Conservation (phyloP, 2,797 vertebrate species). For the Pterois miles region DNA sequence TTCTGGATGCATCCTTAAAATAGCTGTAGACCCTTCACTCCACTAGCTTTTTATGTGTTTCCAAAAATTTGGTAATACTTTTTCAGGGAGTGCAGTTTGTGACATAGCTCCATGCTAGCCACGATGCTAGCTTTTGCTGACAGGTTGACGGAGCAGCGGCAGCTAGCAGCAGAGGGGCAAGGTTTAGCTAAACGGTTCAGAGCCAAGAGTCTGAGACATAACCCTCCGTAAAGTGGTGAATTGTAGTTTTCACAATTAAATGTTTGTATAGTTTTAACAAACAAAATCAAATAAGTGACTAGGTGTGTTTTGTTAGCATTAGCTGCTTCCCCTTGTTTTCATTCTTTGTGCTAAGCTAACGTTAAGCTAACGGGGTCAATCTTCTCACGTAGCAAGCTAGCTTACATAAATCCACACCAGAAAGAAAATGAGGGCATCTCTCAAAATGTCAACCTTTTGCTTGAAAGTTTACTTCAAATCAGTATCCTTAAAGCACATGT, state of each 20-base stretch:
- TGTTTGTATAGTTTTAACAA: not conserved
- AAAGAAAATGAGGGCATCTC: not conserved
- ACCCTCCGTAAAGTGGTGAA: not conserved
- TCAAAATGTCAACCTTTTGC: not conserved
- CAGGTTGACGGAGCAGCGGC: no score
- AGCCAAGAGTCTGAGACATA: not conserved
- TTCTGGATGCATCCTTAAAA: no score
- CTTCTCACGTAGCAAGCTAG: not conserved
- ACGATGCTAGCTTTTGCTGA: no score
- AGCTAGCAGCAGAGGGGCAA: no score
- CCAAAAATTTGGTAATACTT: no score
- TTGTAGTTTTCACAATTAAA: not conserved
- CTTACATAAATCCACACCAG: not conserved
- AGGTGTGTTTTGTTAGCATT: not conserved
- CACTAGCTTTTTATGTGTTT: no score
- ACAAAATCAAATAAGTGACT: not conserved
- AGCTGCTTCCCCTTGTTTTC: not conserved
- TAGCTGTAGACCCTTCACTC: no score
- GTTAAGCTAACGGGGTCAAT: not conserved
- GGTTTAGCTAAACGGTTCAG: no score
- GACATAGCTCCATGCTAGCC: no score
- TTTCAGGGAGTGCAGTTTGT: no score
- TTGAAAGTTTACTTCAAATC: no score
- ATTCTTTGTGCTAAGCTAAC: not conserved
- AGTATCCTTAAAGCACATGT: no score